Percentiles rank a stretch among this genome's conserved stretches.
phyloP scores from a whole-genome alignment of 1,140 invertebrate species.

The Sycophaga agraensis region DNA sequence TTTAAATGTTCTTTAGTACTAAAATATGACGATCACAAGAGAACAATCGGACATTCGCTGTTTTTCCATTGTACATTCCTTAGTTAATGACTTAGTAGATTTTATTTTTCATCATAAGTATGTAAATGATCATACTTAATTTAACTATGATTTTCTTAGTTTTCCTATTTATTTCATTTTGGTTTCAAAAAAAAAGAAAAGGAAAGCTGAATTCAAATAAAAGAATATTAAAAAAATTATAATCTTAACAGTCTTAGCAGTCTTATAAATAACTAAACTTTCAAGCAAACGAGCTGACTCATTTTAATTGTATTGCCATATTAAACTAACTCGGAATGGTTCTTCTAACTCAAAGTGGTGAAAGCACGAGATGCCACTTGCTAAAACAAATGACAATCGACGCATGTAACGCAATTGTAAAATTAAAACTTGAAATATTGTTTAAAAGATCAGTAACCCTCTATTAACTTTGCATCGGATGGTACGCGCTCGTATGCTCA shows the following conservation, averaged over 20 bases:
- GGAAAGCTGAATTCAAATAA: background rate
- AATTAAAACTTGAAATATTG: background rate
- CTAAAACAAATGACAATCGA: constrained; percentile 43
- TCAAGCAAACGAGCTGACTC: constrained; percentile 18
- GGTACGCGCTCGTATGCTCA: constrained; percentile 36
- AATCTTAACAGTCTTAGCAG: background rate
- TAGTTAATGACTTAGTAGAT: constrained; percentile 10
- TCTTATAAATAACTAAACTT: constrained; percentile 13
- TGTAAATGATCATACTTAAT: background rate
- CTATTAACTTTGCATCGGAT: constrained; percentile 41
- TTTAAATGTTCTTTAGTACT: constrained; percentile 4
- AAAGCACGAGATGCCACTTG: constrained; percentile 44
- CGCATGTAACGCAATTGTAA: constrained; percentile 36
- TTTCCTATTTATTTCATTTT: background rate
- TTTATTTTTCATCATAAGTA: constrained; percentile 9
- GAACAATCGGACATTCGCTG: constrained; percentile 15
- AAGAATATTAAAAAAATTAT: constrained; percentile 8
- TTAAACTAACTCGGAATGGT: constrained; percentile 53
- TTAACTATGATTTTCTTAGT: background rate
- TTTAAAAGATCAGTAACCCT: constrained; percentile 20
- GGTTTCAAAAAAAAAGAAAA: background rate
- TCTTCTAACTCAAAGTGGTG: constrained; percentile 44
- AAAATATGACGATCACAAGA: constrained; percentile 19
- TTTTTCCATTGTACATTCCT: constrained; percentile 8
- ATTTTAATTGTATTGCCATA: constrained; percentile 31